Evolutionary conservation across 2,888 invertebrate species (phyloP).

Genomic region (Cataglyphis livida): DNA sequence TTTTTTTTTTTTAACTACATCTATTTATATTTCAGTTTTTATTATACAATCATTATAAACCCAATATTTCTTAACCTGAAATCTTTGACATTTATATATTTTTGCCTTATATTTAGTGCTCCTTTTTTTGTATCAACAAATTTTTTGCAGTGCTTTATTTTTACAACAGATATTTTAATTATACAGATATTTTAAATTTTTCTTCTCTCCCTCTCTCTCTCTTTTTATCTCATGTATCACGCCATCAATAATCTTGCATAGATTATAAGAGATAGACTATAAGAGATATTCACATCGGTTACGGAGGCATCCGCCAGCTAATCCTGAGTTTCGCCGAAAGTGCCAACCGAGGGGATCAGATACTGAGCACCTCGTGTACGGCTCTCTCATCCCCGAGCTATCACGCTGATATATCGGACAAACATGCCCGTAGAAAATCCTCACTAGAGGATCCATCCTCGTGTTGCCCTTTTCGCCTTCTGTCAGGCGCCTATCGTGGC

Average conservation of each 20-base stretch:
- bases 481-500: conserved; percentile 72
- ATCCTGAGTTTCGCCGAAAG: conserved; percentile 51
- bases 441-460: conserved; percentile 64
- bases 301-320: conserved; percentile 29
- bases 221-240: background rate
- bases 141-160: background rate
- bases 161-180: background rate
- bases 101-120: background rate
- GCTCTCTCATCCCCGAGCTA: conserved; percentile 60
- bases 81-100: background rate
- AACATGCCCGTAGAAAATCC: conserved; percentile 71
- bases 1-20: background rate
- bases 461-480: conserved; percentile 63
- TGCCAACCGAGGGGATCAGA: conserved; percentile 55
- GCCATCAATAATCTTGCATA: background rate
- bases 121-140: background rate
- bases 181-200: background rate
- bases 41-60: background rate
- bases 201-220: too few species aligned
- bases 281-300: conserved; percentile 13
- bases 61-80: background rate
- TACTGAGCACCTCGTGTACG: conserved; percentile 57
- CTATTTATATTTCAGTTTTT: background rate
- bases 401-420: conserved; percentile 67
- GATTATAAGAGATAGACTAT: background rate